Evolutionary conservation across 2,797 vertebrate genomes (phyloP), one percentile per base, ranked within the genome.

Genomic region (Salarias fasciatus): DNA sequence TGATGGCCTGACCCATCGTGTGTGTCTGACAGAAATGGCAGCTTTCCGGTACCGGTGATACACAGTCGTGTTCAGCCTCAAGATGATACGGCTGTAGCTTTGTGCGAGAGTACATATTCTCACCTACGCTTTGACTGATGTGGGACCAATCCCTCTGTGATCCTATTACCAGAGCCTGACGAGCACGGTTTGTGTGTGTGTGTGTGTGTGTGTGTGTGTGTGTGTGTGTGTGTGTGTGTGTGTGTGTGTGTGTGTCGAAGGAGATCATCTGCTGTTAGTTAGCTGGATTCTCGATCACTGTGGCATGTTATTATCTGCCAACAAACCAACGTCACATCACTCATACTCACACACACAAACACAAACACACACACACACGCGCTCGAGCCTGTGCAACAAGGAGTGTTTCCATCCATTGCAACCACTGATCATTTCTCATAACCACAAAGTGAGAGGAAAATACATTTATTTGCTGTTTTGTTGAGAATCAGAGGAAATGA

Each of bases 231-330:
- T 41, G 47, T 13, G 35, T 13, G 44, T 63, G 59, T 60, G 14
- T 65, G 85, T 52, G 52, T 41, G 42, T 36, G 36, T 38, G 37
- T 51, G 43, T 14, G 48, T 15, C 82, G 89, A 90, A 91, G 86
- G 83, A 82, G 83, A 90, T 87, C 85, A 91, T 91, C 85, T 35
- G 82, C 82, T 89, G 87, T 92, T 92, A 92, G 89, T 93, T 92
- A 91, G 91, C 83, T 62, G 76, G 82, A 68, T 89, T 89, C 90
- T 94, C 90, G 86, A 91, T 93, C 93, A 93, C 85, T 70, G 80
- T 93, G 92, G 86, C 90, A 91, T 87, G 90, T 92, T 91, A 93
- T 94, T 93, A 93, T 90, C 88, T 86, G 53, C 63, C 64, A 63
- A 33, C 43, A 56, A n/a, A 53, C 63, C 63, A 18, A 38, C 64